Base-by-base conservation (phyloP, 2,888 invertebrate genomes). In the Cantharis flavilabris region DNA sequence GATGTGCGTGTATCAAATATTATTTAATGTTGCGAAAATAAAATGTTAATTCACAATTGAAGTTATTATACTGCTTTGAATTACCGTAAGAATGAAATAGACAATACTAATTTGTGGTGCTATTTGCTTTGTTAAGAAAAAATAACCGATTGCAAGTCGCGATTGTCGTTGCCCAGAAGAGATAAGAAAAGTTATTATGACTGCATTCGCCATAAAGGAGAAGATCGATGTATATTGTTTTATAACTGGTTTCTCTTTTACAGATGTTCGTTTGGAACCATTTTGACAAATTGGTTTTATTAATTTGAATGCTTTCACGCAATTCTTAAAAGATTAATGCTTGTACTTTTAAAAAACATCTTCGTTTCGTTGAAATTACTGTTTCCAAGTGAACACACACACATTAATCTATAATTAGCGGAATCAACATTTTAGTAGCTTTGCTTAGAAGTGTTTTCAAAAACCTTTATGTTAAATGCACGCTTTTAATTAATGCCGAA, bases 1-100 rank as follows among this genome's bases (percentile, higher is more conserved):
- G 63, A 72, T 76, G 65, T 71, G 75, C 67, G 76, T 72, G 28
- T 62, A 49, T 20, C 71, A 49, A 18, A 28, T 26, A 49, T 71
- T 71, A 74, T 70, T 70, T 74, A 74, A 74, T 74, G 74, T 65
- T 71, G 71, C 67, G 71, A 75, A 74, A 71, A 75, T 75, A 75
- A 71, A 75, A 75, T 71, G 75, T 49, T 75, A 75, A 74, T 74
- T 70, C 65, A 65, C 63, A 70, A 74, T 74, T 64, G 70, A 64
- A 63, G 64, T 70, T 70, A 64, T 62, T 70, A 16, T 62, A 20
- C 64, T 26, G 26, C 26, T 74, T 33, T 7, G 30, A 70, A 74
- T 62, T 74, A 70, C 74, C 70, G 74, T 74, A 74, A 73, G 69
- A 28, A 73, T 73, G 69, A 69, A 73, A 73, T 62, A 73, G 49